Evolutionary conservation across 2,797 vertebrate species (phyloP), one percentile per base, ranked within the genome.

Genomic region (Cossypha heuglini): DNA sequence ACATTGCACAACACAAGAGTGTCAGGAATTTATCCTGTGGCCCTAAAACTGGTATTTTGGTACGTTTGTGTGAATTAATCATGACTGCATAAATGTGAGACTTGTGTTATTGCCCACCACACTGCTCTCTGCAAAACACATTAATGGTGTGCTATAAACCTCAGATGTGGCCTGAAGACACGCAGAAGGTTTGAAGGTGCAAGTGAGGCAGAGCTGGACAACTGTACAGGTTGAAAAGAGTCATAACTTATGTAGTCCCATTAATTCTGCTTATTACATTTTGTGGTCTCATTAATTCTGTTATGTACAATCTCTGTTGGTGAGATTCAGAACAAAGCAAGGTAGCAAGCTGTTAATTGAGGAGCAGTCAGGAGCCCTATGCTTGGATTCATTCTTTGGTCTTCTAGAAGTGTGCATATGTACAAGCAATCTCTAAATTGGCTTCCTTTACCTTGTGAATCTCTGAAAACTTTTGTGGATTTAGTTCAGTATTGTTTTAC

Each of bases 161-260:
- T 43, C 28, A 51, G 13, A n/a, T 67, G 5, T 28, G 42, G 6
- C 40, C 38, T n/a, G 33, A 57, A 62, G 35, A 31, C 19, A 16
- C 11, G 7, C 16, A 73, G 22, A 51, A 22, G 20, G 5, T 55
- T 42, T 68, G 59, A 87, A 64, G 21, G 37, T 14, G 43, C 3
- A 54, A 67, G 21, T 0, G 1, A 0, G 0, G 17, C 21, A 58
- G n/a, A 14, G 1, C 10, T 83, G 58, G 25, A 72, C 8, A 8
- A 37, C 25, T 40, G 14, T 16, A 49, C 4, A 4, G 2, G 13
- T 76, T 68, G 12, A 68, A 68, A 76, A n/a, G 9, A 87, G 6
- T 38, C 10, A 55, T 51, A 51, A 38, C 3, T 37, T 51, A 11
- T 0, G 1, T 15, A 21, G 10, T 55, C 9, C 55, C 9, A 31